phyloP scores from a whole-genome alignment of 1,140 invertebrate species.

The Cephus cinctus region DNA sequence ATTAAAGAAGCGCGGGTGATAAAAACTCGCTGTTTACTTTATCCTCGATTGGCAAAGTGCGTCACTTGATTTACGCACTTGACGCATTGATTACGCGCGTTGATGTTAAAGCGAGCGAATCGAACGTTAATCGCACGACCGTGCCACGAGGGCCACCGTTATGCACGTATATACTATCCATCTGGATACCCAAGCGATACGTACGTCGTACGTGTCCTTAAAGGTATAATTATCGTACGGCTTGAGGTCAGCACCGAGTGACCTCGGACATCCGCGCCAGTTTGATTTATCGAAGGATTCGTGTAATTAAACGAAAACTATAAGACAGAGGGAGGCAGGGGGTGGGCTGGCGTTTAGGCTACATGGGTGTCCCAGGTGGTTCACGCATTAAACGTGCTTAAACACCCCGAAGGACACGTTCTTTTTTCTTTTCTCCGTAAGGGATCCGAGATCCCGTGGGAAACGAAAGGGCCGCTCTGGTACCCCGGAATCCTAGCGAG shows the following conservation, averaged over 20 bases:
- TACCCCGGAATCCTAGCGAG: too few relatives aligned
- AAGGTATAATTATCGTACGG: conserved; percentile 18
- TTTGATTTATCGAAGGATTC: conserved; percentile 10
- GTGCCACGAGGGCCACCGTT: conserved; percentile 3
- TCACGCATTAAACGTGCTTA: background rate
- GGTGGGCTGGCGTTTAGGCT: background rate
- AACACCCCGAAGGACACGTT: background rate
- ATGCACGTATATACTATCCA: too few relatives aligned
- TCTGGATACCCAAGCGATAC: conserved; percentile 2
- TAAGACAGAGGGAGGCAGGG: background rate
- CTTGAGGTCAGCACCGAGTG: too few relatives aligned
- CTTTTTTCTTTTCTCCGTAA: too few relatives aligned
- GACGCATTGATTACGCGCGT: conserved; percentile 8
- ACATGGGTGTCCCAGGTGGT: background rate
- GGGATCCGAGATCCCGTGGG: too few relatives aligned
- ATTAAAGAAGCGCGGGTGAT: conserved; percentile 10
- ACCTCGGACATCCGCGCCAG: conserved; percentile 9
- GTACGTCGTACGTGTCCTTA: conserved; percentile 12
- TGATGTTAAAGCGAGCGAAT: background rate
- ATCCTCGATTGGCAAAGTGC: too few relatives aligned
- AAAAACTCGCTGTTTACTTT: background rate
- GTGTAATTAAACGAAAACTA: conserved; percentile 7
- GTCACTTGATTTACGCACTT: conserved; percentile 14
- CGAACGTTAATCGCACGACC: conserved; percentile 2
- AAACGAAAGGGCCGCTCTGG: too few relatives aligned